Conservation (phyloP, 1,140 invertebrate species). For the Caerostris extrusa region DNA sequence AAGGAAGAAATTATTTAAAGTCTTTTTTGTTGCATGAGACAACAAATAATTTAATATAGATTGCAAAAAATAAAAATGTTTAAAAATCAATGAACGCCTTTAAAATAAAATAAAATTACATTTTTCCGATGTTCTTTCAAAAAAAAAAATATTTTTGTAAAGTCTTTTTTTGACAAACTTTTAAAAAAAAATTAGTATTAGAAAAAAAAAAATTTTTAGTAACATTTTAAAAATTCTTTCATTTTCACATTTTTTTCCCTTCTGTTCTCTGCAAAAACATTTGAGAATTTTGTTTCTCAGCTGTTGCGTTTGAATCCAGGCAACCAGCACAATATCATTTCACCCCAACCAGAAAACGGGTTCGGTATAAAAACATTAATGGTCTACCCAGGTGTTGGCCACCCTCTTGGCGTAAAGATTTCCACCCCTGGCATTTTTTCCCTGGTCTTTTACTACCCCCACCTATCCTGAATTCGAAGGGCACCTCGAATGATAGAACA, state of each 20-base stretch:
- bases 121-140: too few relatives aligned
- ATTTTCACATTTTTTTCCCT: not conserved
- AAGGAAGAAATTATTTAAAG: too few relatives aligned
- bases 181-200: not conserved
- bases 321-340: constrained; percentile 35
- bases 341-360: constrained; percentile 28
- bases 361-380: constrained; percentile 65
- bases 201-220: too few relatives aligned
- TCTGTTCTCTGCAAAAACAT: not conserved
- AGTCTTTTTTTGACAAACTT: not conserved
- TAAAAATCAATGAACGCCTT: too few relatives aligned
- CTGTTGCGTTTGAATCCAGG: constrained; percentile 7
- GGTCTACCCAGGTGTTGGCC: constrained; percentile 49
- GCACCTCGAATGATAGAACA: not conserved
- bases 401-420: constrained; percentile 21
- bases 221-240: not conserved
- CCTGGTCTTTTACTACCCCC: not conserved
- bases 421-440: not conserved
- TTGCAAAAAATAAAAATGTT: too few relatives aligned
- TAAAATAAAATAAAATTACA: too few relatives aligned
- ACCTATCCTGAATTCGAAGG: not conserved
- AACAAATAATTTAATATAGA: too few relatives aligned
- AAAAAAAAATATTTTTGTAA: not conserved
- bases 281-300: constrained; percentile 6
- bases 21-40: too few relatives aligned